phyloP scores from a whole-genome alignment of 2,888 invertebrate genomes.

The Teleogryllus oceanicus region DNA sequence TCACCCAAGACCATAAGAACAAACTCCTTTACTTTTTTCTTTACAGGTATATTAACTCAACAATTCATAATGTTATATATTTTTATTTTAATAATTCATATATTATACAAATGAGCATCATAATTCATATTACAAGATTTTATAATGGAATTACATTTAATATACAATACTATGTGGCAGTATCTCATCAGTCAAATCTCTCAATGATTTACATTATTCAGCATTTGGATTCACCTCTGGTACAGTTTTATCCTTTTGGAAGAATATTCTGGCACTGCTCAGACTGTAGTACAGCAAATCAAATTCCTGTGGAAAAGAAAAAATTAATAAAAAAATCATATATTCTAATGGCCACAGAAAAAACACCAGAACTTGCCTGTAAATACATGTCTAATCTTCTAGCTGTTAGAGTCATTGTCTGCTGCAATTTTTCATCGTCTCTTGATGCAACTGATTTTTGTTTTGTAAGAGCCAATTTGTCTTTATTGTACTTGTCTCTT shows the following conservation, averaged over 20 bases:
- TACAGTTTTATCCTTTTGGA: constrained; percentile 54
- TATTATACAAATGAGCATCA: too few relatives aligned
- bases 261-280: constrained; percentile 93
- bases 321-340: constrained; percentile 27
- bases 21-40: too few relatives aligned
- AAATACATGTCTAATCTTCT: constrained; percentile 74
- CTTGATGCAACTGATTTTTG: constrained; percentile 44
- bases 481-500: constrained; percentile 64
- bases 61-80: too few relatives aligned
- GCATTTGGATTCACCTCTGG: constrained; percentile 24
- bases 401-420: constrained; percentile 84
- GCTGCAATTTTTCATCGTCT: constrained; percentile 84
- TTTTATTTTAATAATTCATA: too few relatives aligned
- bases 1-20: too few relatives aligned
- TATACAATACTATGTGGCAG: too few relatives aligned
- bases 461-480: constrained; percentile 52
- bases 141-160: too few relatives aligned
- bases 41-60: too few relatives aligned
- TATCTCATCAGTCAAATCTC: too few relatives aligned
- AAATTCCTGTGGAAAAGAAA: constrained; percentile 69
- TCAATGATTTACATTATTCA: background rate
- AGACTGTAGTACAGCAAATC: constrained; percentile 86
- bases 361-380: constrained; percentile 47
- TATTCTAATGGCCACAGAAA: background rate
- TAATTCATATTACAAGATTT: too few relatives aligned